phyloP scores from a whole-genome alignment of 2,888 invertebrate genomes.

The Trissonchulus latispiculum region DNA sequence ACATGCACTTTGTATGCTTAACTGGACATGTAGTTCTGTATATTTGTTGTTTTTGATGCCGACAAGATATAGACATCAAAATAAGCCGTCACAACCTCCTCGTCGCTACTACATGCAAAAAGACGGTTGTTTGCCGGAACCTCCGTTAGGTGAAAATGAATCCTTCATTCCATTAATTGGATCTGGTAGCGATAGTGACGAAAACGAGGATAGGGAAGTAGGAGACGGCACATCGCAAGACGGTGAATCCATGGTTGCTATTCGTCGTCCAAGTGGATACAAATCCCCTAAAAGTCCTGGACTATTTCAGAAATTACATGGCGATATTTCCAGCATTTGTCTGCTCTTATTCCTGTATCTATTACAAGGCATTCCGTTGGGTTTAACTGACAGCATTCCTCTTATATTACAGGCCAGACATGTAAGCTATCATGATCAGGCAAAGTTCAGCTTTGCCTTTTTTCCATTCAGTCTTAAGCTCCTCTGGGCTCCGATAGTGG shows the following conservation, averaged over 20 bases:
- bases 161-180: too few species aligned
- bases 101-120: background rate
- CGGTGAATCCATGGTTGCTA: background rate
- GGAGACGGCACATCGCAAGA: background rate
- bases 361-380: constrained; percentile 74
- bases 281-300: too few species aligned
- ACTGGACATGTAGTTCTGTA: too few species aligned
- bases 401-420: constrained; percentile 85
- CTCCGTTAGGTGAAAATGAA: too few species aligned
- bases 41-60: too few species aligned
- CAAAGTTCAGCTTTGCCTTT: constrained; percentile 50
- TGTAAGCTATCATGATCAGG: constrained; percentile 85
- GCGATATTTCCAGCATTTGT: constrained; percentile 58
- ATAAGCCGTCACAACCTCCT: background rate
- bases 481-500: constrained; percentile 96
- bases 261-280: background rate
- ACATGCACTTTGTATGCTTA: too few species aligned
- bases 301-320: constrained; percentile 28
- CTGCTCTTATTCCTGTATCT: constrained; percentile 83
- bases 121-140: too few species aligned
- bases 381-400: constrained; percentile 83
- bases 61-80: background rate
- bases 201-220: too few species aligned
- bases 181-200: too few species aligned
- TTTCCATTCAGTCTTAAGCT: constrained; percentile 69